phyloP scores from a whole-genome alignment of 1,140 invertebrate species.

The Episyrphus balteatus region DNA sequence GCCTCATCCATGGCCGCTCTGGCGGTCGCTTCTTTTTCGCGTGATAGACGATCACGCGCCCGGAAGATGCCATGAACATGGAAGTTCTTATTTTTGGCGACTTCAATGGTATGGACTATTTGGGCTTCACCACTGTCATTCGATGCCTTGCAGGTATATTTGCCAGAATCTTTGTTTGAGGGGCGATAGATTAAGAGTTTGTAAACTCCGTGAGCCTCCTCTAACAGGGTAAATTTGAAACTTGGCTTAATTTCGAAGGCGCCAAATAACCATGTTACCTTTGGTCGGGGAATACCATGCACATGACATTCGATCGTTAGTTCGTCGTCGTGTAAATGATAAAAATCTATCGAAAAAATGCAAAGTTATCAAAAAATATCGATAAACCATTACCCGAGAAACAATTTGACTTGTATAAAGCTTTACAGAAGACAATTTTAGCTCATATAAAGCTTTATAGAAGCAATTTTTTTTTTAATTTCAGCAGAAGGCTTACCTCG shows the following conservation, averaged over 20 bases:
- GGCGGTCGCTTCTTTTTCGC: conserved; percentile 25
- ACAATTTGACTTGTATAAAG: too few relatives aligned
- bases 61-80: conserved; percentile 32
- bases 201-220: conserved; percentile 34
- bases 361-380: too few relatives aligned
- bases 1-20: conserved; percentile 26
- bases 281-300: conserved; percentile 28
- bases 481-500: conserved; percentile 33
- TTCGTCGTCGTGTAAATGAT: conserved; percentile 34
- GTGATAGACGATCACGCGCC: conserved; percentile 23
- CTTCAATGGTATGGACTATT: conserved; percentile 28
- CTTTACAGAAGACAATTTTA: too few relatives aligned
- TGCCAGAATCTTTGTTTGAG: conserved; percentile 43
- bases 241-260: conserved; percentile 29
- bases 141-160: conserved; percentile 50
- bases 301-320: conserved; percentile 32
- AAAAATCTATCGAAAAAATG: conserved; percentile 27
- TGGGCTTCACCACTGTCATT: conserved; percentile 54
- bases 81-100: conserved; percentile 28
- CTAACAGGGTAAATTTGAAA: conserved; percentile 34
- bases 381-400: too few relatives aligned
- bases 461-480: too few relatives aligned
- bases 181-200: conserved; percentile 50
- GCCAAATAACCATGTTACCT: conserved; percentile 30
- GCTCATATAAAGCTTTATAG: too few relatives aligned